Evolutionary conservation across 2,797 vertebrate genomes (phyloP), one percentile per base, ranked within the genome.

Genomic region (Selene dorsalis): DNA sequence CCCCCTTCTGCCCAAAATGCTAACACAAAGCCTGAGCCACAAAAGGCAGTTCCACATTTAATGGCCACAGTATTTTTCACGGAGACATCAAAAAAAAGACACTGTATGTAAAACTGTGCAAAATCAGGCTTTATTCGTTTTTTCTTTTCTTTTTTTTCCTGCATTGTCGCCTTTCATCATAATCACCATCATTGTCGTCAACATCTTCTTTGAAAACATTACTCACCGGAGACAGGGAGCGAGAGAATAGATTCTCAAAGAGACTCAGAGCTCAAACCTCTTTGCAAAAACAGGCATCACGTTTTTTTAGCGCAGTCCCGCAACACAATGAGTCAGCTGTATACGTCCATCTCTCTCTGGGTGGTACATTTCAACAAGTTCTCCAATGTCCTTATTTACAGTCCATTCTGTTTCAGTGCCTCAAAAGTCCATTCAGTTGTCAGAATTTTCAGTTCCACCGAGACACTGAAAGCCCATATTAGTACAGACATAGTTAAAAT

Each of bases 101-200:
- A 56, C 80, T 4, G 62, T 87, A 72, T 91, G 76, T 94, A 94
- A 93, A 93, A 94, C 92, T 95, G 93, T 96, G 94, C 94, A 95
- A 95, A 95, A 95, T 92, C 91, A 91, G 84, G 87, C 87, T 94
- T 95, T 94, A 94, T 95, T 95, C 62, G 18, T 45, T 48, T 48
- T 20, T 45, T 48, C 84, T 83, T 80, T 85, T 85, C 82, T 80
- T 85, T 75, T 80, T 57, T 67, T 30, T 78, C 84, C 79, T 53
- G 43, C 82, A 80, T 83, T 55, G 56, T 77, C 58, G 22, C 84
- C 87, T 88, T 88, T 84, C 84, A 77, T 87, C 74, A 73, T 83
- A 78, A 92, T 89, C 75, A 86, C 77, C 84, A 83, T 90, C 88
- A 82, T 83, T 77, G 72, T 89, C 57, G 50, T 88, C 81, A 79